Base-by-base conservation (phyloP, 2,888 invertebrate genomes). In the Mylabris sibirica region DNA sequence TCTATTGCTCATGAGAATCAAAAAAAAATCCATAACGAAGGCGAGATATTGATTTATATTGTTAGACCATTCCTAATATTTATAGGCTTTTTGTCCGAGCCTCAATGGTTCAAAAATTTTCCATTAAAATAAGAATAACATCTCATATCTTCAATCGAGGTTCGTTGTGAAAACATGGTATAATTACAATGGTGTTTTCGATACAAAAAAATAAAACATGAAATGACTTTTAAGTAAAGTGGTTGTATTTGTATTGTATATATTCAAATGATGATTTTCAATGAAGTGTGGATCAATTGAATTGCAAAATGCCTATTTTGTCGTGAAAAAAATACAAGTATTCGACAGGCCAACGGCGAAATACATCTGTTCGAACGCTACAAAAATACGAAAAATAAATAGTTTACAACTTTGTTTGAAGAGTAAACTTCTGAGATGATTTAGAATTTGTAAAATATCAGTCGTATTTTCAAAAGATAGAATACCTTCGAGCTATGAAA, bases 11-110 rank as follows among this genome's bases (percentile, higher is more conserved):
- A 59, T 71, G 67, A 71, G 75, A 70, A 74, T 68, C 30, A 4
- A 30, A 30, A 30, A 63, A 72, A 69, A 72, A 71, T 71, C 71
- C 69, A 65, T 69, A 72, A 75, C 74, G 73, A 72, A 67, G 73
- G 76, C 75, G 72, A 67, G 69, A 73, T 79, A 79, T 79, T 78
- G 79, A 79, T 79, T 79, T 79, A 78, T 77, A 75, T 72, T 71
- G 70, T 69, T 65, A 68, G 74, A 72, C 62, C 70, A 73, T 71
- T 30, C 67, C 70, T 71, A 66, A 75, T 76, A 76, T 78, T 78
- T 76, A 78, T 78, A 67, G 75, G 74, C 69, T 57, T 76, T 76
- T 77, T 74, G 9, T 24, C 11, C 9, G 17, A 20, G 9, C 1
- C 22, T 12, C 8, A 53, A 53, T 3, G 12, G 11, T 12, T 24